Evolutionary conservation across 35 echinoderm and acorn worm genomes (phyloP).

Genomic region (Ophioderma brevispina): DNA sequence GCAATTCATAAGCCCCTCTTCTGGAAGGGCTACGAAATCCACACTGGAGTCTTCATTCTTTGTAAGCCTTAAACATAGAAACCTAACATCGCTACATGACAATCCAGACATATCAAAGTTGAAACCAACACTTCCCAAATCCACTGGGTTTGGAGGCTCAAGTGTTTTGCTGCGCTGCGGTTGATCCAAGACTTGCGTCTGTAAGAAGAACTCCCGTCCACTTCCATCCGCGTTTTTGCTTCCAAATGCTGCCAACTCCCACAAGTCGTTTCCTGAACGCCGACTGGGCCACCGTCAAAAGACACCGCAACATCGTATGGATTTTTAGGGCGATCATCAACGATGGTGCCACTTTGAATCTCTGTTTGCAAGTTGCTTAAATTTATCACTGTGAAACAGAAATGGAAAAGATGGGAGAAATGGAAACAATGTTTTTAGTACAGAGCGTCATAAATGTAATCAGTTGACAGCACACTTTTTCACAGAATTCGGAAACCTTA

Average conservation of each 20-base stretch:
- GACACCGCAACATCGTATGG: slow-evolving; percentile 39
- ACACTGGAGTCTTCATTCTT: slow-evolving; percentile 50
- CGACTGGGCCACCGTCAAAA: slow-evolving; percentile 28
- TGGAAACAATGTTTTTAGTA: too few species aligned
- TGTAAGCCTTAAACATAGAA: slow-evolving; percentile 55
- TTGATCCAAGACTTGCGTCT: slow-evolving; percentile 61
- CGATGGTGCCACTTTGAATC: slow-evolving; percentile 11
- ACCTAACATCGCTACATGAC: slow-evolving; percentile 58
- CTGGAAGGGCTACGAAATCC: slow-evolving; percentile 50
- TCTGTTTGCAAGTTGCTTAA: slow-evolving; percentile 11
- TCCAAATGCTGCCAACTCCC: slow-evolving; percentile 70
- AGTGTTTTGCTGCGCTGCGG: slow-evolving; percentile 4
- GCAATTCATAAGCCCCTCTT: slow-evolving; percentile 24
- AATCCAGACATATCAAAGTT: slow-evolving; percentile 29
- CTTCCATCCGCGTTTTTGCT: slow-evolving; percentile 72
- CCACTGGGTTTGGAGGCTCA: slow-evolving; percentile 2
- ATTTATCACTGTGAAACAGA: slow-evolving; percentile 3
- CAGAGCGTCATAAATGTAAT: too few species aligned
- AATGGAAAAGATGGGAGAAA: background rate
- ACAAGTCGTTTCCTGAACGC: slow-evolving; percentile 58
- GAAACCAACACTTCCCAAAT: slow-evolving; percentile 20
- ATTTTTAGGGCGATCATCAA: slow-evolving; percentile 64
- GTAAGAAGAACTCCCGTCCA: slow-evolving; percentile 49
- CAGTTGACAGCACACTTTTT: too few species aligned
- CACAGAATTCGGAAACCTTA: too few species aligned